Conservation (phyloP, 53 echinoderm and acorn worm species). For the Hippasteria phrygiana region DNA sequence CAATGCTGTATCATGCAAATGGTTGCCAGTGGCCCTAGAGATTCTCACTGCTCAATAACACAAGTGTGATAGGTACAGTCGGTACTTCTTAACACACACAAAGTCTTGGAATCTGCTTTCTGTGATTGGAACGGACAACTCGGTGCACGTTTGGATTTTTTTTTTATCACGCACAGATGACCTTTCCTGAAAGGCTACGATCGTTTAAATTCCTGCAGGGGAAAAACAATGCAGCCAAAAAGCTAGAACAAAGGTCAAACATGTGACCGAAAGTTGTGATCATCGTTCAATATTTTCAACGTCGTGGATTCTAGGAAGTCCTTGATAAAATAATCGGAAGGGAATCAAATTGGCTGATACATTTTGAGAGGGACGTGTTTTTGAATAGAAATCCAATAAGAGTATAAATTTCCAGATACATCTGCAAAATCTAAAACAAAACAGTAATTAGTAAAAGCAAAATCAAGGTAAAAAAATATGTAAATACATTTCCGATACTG, state of each 20-base stretch:
- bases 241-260: no score
- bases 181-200: no score
- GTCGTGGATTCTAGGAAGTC: no score
- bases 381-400: background rate
- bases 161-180: no score
- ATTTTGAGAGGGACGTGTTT: background rate
- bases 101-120: background rate
- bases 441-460: background rate
- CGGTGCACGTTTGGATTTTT: no score
- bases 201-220: no score
- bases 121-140: background rate
- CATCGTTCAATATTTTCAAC: no score
- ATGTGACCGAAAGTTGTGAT: no score
- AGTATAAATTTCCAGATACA: background rate
- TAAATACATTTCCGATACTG: background rate
- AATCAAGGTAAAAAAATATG: background rate
- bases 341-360: background rate
- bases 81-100: background rate
- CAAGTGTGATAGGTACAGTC: background rate
- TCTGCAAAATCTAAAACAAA: conserved; percentile 3
- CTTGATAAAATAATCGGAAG: no score
- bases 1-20: conserved; percentile 50
- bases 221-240: no score
- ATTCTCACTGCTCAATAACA: background rate
- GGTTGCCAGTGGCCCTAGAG: conserved; percentile 53